Conservation (phyloP, 2,797 vertebrate species). For the Carcharodon carcharias region DNA sequence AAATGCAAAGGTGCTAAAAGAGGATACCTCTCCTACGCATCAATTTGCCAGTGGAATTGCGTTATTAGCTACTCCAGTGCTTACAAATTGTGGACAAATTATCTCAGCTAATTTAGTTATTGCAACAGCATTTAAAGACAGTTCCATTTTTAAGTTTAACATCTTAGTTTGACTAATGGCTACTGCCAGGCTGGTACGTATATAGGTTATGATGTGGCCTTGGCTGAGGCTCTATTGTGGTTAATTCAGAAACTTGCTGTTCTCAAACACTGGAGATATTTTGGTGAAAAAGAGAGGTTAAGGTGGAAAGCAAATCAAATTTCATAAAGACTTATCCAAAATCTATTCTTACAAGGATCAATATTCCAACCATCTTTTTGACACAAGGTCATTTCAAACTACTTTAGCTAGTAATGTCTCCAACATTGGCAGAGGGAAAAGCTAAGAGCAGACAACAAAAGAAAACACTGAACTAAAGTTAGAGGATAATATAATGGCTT, state of each 20-base stretch:
- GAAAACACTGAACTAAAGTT: not conserved
- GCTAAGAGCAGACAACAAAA: not conserved
- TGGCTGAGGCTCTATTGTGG: not conserved
- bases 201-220: not conserved
- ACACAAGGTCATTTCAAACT: not conserved
- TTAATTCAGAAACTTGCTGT: not conserved
- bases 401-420: not conserved
- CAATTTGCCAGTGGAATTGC: not conserved
- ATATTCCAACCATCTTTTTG: not conserved
- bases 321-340: not conserved
- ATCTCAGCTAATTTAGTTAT: not conserved
- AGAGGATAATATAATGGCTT: not conserved
- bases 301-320: not conserved
- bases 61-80: not conserved
- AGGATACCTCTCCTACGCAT: not conserved
- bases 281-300: not conserved
- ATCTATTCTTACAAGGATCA: not conserved
- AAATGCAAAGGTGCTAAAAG: constrained; percentile 15
- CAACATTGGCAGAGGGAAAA: not conserved
- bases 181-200: not conserved
- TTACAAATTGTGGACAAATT: not conserved
- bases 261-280: not conserved
- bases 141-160: not conserved
- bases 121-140: not conserved
- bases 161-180: not conserved